Base-by-base conservation (phyloP, 2,888 invertebrate genomes). In the Tetragnatha montana region DNA sequence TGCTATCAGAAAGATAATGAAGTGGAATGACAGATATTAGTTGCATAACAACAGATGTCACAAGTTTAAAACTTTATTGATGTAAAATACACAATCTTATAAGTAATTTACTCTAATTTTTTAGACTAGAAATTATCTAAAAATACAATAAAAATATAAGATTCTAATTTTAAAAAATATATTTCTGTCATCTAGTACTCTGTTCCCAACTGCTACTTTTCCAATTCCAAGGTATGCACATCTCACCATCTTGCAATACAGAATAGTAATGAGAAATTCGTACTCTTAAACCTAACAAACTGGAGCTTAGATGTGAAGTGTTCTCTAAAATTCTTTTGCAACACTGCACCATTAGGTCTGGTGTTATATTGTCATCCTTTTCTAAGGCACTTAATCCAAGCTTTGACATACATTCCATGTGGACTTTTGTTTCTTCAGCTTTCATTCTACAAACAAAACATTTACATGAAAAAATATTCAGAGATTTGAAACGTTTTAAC, bases 151-250 rank as follows among this genome's bases (percentile, higher is more conserved):
- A 60, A 60, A 60, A 60, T 60, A 60, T 60, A 60, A 17, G 17
- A 60, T 60, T 60, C 60, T 8, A 60, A 60, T 60, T 60, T n/a
- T 60, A 60, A 12, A 60, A 60, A 8, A 8, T 60, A 17, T 60
- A 60, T 60, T 60, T 60, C 60, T 60, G 60, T 60, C 60, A 60
- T 12, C 60, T 60, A 60, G 12, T 60, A 60, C 21, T 22, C 6
- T 35, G 51, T 80, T 60, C 79, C 21, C 81, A 69, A 70, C 47
- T 75, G 1, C 2, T 35, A 47, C 19, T 73, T 35, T 95, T 95
- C 95, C 96, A 98, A 94, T 98, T 96, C 98, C 98, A 98, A 21
- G 98, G 98, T 93, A 98, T 96, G 93, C 98, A 98, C 84, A 98
- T 95, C 87, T 97, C 96, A 0, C 98, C 98, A 93, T 98, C 98